Evolutionary conservation across 2,113 vertebrate genomes (phyloP), one percentile per base, ranked within the genome.

Genomic region (Cebidichthys violaceus): DNA sequence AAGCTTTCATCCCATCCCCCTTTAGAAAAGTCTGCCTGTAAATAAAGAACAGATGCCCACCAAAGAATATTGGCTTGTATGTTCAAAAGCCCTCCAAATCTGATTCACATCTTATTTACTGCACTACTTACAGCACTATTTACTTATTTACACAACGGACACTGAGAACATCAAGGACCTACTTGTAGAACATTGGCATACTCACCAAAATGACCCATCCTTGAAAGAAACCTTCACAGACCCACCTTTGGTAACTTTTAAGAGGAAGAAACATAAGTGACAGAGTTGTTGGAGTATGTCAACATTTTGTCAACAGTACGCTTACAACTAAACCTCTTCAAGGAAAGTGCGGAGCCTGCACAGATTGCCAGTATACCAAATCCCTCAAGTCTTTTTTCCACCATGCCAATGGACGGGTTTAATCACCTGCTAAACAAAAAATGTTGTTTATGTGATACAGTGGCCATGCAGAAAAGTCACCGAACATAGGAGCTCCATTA

Each of bases 111-210:
- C 35, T 41, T 57, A 37, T 71, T 71, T 71, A 59, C n/a, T 57
- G 14, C 69, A 54, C 31, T 5, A 1, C 18, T 29, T 15, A 1
- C 18, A 31, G 6, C 33, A 33, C 33, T 33, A 33, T 33, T 33
- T 33, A 33, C 33, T 47, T 61, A n/a, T n/a, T n/a, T n/a, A n/a
- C 7, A 45, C 52, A 37, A 11, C 9, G 2, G 24, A 71, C 20
- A 70, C 33, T 17, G 35, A 24, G 62, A 14, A 65, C 22, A 39
- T 65, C 22, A 65, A 72, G 54, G 54, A 72, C 52, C 27, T 33
- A 20, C 10, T 22, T 33, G 29, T 50, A 15, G 37, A 15, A 70
- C 24, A 61, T 31, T 45, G 27, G 55, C 55, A 9, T 75, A 10
- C 24, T 75, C 72, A 24, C 11, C 29, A 62, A 35, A 75, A 75